Base-by-base conservation (phyloP, 2,113 vertebrate species). In the Ailurus styani region DNA sequence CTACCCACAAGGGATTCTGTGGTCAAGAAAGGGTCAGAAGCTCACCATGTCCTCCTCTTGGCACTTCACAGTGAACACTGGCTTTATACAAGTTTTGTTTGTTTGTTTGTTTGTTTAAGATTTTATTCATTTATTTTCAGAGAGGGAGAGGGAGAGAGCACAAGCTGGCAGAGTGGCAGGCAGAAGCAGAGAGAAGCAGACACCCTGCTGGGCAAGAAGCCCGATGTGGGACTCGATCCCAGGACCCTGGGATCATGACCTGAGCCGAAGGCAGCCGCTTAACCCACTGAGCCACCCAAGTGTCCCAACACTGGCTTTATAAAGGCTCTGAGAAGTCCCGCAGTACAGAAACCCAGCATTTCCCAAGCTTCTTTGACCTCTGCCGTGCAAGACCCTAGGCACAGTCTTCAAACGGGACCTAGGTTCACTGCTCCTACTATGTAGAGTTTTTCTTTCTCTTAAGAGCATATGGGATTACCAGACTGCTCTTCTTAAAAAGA, bases 271-370 rank as follows among this genome's bases (percentile, higher is more conserved):
- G n/a, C n/a, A n/a, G n/a, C n/a, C n/a, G n/a, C n/a, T n/a, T n/a
- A n/a, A n/a, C n/a, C n/a, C n/a, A n/a, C n/a, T n/a, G n/a, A n/a
- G n/a, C n/a, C n/a, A n/a, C n/a, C n/a, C n/a, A n/a, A n/a, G n/a
- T n/a, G n/a, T n/a, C n/a, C n/a, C n/a, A 84, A 60, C 10, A 0
- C 11, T 12, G 47, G 55, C 23, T 34, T 85, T 40, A 70, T 89
- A 64, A 86, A 92, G 87, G n/a, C 77, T 60, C 93, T 91, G 82
- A 88, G 87, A 88, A 93, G 55, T 75, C 62, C 86, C 54, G n/a
- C 62, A 66, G 18, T 5, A 45, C 91, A 87, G 57, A 87, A 70
- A 42, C 27, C 10, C 37, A 57, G 62, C 31, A 11, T 54, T 57
- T 57, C 27, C 54, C 87, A 68, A 21, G 87, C 57, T 85, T 72